phyloP scores from a whole-genome alignment of 1,140 invertebrate species.

The Orius insidiosus region DNA sequence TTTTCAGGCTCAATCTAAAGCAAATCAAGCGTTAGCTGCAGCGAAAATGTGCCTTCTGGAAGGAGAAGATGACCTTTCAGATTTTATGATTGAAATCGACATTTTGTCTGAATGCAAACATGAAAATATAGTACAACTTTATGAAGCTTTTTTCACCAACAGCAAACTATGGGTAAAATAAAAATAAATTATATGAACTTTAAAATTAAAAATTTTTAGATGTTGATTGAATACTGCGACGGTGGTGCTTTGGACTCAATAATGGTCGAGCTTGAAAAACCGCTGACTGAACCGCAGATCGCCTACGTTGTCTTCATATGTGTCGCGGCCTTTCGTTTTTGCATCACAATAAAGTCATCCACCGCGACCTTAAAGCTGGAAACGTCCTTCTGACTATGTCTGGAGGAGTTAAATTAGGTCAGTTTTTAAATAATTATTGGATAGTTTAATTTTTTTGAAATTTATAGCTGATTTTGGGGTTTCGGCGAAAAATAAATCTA shows the following conservation, averaged over 20 bases:
- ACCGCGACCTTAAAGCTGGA: conserved; percentile 94
- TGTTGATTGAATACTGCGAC: conserved; percentile 96
- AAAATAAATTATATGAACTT: neutral
- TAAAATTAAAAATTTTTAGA: too few species aligned
- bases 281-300: conserved; percentile 87
- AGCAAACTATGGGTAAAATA: conserved; percentile 75
- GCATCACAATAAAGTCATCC: conserved; percentile 84
- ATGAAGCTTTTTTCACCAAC: conserved; percentile 88
- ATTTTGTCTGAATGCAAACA: conserved; percentile 91
- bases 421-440: conserved; percentile 22
- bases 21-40: conserved; percentile 71
- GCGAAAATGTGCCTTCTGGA: conserved; percentile 93
- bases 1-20: conserved; percentile 67
- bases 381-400: conserved; percentile 92
- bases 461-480: conserved; percentile 93
- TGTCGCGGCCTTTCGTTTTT: conserved; percentile 61
- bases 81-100: conserved; percentile 98
- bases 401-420: conserved; percentile 91
- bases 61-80: conserved; percentile 91
- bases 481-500: conserved; percentile 93
- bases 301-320: conserved; percentile 86
- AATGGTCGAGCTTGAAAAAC: conserved; percentile 95
- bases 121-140: conserved; percentile 84
- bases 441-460: conserved; percentile 5
- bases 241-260: conserved; percentile 95